These are phyloP conservation scores for Lycorma delicatula DNA, from an alignment of 1,140 invertebrate genomes.

Conservation along the genomic window DNA sequence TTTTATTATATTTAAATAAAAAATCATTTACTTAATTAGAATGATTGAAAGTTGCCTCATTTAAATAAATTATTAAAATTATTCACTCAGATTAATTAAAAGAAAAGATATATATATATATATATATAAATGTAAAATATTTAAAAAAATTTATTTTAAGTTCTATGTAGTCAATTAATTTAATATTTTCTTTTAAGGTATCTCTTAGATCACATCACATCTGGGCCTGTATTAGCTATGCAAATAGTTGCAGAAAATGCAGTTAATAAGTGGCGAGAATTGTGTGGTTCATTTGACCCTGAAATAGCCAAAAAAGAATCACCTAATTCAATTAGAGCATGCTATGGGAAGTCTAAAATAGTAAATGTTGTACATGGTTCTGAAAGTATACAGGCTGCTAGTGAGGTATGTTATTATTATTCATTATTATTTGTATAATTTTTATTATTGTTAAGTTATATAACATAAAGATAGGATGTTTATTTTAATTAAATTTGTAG, in stretches of 20 bases:
- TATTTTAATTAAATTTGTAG: too few species aligned
- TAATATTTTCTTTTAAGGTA: slow-evolving; percentile 28
- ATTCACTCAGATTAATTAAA: neutral
- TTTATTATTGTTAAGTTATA: too few species aligned
- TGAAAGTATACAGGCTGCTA: too few species aligned
- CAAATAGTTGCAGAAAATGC: slow-evolving; percentile 68
- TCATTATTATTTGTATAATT: too few species aligned
- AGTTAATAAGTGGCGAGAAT: slow-evolving; percentile 47
- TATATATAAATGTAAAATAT: neutral
- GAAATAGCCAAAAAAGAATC: slow-evolving; percentile 45
- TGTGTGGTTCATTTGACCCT: slow-evolving; percentile 60
- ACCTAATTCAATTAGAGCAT: slow-evolving; percentile 54
- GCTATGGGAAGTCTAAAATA: slow-evolving; percentile 62
- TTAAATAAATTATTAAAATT: neutral
- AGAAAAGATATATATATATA: neutral
- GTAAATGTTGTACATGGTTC: slow-evolving; percentile 64
- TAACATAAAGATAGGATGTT: too few species aligned
- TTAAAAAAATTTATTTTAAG: neutral
- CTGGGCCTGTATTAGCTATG: slow-evolving; percentile 60
- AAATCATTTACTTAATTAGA: neutral
- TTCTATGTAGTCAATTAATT: neutral
- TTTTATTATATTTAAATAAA: too few species aligned
- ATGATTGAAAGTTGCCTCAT: neutral
- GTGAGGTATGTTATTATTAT: too few species aligned
- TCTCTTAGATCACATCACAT: slow-evolving; percentile 54